Conservation (phyloP, 2,113 vertebrate species). For the Podilymbus podiceps region DNA sequence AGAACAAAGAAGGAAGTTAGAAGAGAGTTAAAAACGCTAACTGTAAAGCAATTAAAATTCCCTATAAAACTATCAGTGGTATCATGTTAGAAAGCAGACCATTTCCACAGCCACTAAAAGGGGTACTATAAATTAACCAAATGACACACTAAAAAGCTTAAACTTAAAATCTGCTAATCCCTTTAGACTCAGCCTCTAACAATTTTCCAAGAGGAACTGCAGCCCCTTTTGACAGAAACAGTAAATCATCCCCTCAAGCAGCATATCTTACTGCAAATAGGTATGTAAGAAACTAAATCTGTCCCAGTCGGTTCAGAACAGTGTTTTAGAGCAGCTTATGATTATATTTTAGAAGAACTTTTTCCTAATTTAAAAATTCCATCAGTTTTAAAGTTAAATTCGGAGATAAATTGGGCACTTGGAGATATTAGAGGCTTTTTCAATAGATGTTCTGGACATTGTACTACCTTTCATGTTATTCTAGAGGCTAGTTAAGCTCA, state of each 20-base stretch:
- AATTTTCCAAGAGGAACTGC: conserved; percentile 18
- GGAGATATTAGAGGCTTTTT: conserved; percentile 6
- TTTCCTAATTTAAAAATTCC: conserved; percentile 37
- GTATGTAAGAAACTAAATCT: conserved; percentile 32
- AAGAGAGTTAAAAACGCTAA: not conserved
- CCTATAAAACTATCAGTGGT: not conserved
- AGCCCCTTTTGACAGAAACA: conserved; percentile 32
- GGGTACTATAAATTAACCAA: conserved; percentile 51
- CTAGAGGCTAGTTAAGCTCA: conserved; percentile 44
- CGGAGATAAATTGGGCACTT: conserved; percentile 31
- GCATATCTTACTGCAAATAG: conserved; percentile 39
- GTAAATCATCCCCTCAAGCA: conserved; percentile 52
- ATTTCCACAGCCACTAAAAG: conserved; percentile 4
- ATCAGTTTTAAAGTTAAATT: conserved; percentile 40
- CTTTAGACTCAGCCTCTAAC: conserved; percentile 49
- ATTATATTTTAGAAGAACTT: conserved; percentile 29
- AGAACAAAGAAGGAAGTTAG: not conserved
- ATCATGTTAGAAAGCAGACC: not conserved
- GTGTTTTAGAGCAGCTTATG: conserved; percentile 32
- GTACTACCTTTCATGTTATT: conserved; percentile 42
- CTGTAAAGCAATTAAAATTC: conserved; percentile 25
- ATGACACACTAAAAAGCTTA: conserved; percentile 47
- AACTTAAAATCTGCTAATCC: conserved; percentile 52
- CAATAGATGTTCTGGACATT: conserved; percentile 28
- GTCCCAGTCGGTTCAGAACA: not conserved